Evolutionary conservation across 2,797 vertebrate species (phyloP).

Genomic region (Bothrops alternatus): DNA sequence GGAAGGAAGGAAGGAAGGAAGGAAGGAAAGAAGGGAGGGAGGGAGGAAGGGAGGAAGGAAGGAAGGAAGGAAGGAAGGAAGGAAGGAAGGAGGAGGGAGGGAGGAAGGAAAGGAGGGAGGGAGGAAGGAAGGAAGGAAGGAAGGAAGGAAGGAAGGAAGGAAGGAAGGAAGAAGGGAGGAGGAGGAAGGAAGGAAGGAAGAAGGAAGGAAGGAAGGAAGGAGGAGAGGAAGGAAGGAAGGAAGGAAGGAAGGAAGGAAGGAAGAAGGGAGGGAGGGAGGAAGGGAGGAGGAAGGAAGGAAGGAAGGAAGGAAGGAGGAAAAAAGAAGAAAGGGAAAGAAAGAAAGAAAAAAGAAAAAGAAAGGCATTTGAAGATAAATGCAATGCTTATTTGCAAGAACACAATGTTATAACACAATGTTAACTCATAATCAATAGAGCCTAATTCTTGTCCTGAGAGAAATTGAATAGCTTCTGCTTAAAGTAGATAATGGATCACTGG

Average conservation of each 20-base stretch:
- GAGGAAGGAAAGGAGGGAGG: not conserved
- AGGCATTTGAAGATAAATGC: not conserved
- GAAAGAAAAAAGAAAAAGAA: rapidly evolving
- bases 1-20: rapidly evolving
- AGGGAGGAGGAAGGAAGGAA: slow-evolving; percentile 20
- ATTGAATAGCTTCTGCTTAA: not conserved
- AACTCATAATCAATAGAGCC: not conserved
- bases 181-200: not conserved
- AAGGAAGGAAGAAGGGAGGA: rapidly evolving
- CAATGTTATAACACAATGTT: not conserved
- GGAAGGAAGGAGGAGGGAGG: rapidly evolving
- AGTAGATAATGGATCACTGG: not conserved
- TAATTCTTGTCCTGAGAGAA: not conserved
- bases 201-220: slow-evolving; percentile 12
- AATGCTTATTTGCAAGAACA: not conserved
- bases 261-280: rapidly evolving
- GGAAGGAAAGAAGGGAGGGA: rapidly evolving
- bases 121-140: slow-evolving; percentile 24
- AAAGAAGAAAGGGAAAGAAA: rapidly evolving
- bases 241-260: too few relatives aligned
- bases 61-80: not conserved
- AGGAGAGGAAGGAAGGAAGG: rapidly evolving
- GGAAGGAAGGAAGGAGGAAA: rapidly evolving
- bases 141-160: too few relatives aligned
- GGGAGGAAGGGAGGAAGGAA: not conserved